Evolutionary conservation across 2,888 invertebrate genomes (phyloP), one percentile per base, ranked within the genome.

Genomic region (Sycophila texana): DNA sequence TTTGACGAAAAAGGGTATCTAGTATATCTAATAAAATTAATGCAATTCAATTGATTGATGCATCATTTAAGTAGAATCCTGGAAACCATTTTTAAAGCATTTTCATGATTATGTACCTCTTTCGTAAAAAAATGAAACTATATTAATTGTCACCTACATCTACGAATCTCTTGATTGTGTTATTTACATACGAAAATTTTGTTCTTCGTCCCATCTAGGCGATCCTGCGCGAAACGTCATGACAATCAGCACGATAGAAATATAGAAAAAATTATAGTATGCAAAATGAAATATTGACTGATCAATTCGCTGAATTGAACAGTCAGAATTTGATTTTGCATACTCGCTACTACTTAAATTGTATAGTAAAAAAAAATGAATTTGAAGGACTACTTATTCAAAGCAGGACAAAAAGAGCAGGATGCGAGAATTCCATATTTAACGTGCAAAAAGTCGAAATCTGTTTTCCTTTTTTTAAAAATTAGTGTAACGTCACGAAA

Each of bases 141-240:
- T 55, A 55, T 60, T 57, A 16, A 39, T 30, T 49, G 63, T 63
- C 55, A 18, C 61, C 53, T 78, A 67, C 18, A 22, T 39, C 47
- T 70, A 74, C 4, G 16, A 63, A 65, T 68, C 39, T 47, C 63
- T 65, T 70, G 39, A 39, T 66, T n/a, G 30, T 63, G 53, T 53
- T 79, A 75, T 75, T 67, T 80, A 80, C 75, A 76, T 57, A 16
- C 57, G 10, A 68, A 72, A 76, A 47, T 75, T 39, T 76, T 72
- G 49, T 66, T 79, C 57, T 75, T 72, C 30, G 4, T 70, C 26
- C 30, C 22, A 58, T 51, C 53, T 20, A 53, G 60, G 73, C 47
- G 57, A 13, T 30, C 57, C n/a, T 55, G 26, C 51, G 53, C 20
- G 20, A 13, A 67, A n/a, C 57, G 70, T 47, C 39, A 14, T 16